These are phyloP conservation scores for Lingula anatina DNA, from an alignment of 2,888 invertebrate genomes.

Conservation along the genomic window DNA sequence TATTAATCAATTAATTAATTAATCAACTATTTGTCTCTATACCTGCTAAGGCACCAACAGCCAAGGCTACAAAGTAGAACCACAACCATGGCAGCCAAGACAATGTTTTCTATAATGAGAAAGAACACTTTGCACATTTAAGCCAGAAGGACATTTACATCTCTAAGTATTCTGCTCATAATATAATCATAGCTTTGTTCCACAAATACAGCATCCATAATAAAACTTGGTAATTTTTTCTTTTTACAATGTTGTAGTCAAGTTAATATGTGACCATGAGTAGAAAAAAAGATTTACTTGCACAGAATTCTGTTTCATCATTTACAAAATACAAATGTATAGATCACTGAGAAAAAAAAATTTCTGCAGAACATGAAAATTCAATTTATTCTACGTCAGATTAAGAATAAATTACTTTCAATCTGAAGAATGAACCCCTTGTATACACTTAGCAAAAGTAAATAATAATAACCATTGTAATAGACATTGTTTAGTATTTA, in stretches of 20 bases:
- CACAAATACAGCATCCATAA: too few relatives aligned
- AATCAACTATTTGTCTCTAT: too few relatives aligned
- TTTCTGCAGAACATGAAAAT: neutral
- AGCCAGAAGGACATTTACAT: neutral
- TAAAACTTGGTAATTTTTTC: neutral
- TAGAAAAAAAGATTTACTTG: too few relatives aligned
- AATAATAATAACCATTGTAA: neutral
- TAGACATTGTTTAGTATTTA: neutral
- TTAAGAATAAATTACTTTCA: neutral
- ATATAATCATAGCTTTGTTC: too few relatives aligned
- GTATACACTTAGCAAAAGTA: neutral
- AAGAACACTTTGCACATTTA: neutral
- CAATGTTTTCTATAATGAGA: conserved; percentile 50
- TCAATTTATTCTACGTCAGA: neutral
- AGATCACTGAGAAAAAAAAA: too few relatives aligned
- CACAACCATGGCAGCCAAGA: conserved; percentile 74
- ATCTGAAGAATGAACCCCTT: neutral
- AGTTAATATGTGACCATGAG: neutral
- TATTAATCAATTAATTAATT: too few relatives aligned
- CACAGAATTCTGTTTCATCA: too few relatives aligned
- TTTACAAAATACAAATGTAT: too few relatives aligned
- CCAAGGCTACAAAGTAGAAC: conserved; percentile 63
- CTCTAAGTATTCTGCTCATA: too few relatives aligned
- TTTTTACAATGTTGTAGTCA: neutral
- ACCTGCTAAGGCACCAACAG: conserved; percentile 63